Conservation (phyloP, 2,113 vertebrate genomes). For the Mesoclemmys tuberculata region DNA sequence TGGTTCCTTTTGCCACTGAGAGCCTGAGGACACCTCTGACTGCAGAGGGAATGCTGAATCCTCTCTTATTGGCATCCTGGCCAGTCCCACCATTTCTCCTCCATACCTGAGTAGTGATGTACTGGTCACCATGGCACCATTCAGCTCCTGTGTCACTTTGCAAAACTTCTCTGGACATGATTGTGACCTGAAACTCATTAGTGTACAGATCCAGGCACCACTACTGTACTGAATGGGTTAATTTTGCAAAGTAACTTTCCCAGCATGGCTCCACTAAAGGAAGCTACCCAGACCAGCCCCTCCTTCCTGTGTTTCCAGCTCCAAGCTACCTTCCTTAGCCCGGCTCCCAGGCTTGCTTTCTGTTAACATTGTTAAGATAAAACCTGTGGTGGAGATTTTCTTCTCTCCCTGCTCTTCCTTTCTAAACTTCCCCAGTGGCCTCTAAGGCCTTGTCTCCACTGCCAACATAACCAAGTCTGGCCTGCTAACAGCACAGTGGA, state of each 20-base stretch:
- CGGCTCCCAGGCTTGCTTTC: not conserved
- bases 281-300: not conserved
- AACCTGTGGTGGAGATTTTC: not conserved
- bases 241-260: not conserved
- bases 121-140: not conserved
- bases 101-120: not conserved
- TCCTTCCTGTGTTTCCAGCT: not conserved
- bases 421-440: not conserved
- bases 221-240: not conserved
- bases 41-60: not conserved
- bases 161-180: not conserved
- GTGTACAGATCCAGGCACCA: not conserved
- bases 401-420: not conserved
- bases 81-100: not conserved
- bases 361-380: not conserved
- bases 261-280: not conserved
- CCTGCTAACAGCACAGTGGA: not conserved
- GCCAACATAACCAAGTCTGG: fast-evolving
- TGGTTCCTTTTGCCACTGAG: not conserved
- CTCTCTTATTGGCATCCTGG: not conserved
- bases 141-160: not conserved
- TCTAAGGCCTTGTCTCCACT: not conserved
- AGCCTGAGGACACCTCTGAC: not conserved
- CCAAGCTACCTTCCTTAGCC: not conserved
- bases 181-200: not conserved